Conservation (phyloP, 2,888 invertebrate species). For the Neria commutata region DNA sequence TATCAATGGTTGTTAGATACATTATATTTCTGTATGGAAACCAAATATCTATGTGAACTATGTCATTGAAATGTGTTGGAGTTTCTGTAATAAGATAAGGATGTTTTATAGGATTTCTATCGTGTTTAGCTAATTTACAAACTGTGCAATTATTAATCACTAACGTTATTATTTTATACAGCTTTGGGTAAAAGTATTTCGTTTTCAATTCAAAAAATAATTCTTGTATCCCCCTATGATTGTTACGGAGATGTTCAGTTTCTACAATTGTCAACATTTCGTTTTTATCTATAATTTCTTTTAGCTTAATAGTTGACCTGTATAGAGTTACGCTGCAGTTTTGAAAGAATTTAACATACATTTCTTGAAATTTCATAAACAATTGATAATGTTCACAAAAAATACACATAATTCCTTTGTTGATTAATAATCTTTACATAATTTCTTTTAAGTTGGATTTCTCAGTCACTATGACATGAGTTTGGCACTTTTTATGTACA, state of each 20-base stretch:
- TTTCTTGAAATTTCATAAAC: constrained; percentile 3
- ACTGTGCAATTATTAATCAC: not conserved
- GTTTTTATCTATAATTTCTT: not conserved
- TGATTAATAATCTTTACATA: not conserved
- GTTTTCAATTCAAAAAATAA: not conserved
- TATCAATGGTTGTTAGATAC: constrained; percentile 11
- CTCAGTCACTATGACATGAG: constrained; percentile 2
- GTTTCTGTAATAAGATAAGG: constrained; percentile 30
- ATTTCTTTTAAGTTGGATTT: not conserved
- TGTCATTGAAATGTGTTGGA: no score
- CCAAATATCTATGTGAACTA: no score
- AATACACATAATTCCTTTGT: constrained; percentile 13
- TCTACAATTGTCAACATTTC: not conserved
- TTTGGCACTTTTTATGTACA: not conserved
- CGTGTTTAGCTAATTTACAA: constrained; percentile 4
- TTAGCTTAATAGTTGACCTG: not conserved
- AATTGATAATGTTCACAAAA: not conserved
- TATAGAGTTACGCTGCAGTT: not conserved
- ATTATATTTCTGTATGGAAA: constrained; percentile 23
- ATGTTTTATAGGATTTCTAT: constrained; percentile 24
- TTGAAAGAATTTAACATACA: constrained; percentile 3
- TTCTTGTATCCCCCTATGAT: constrained; percentile 6
- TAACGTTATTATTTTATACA: not conserved
- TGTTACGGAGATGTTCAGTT: constrained; percentile 1
- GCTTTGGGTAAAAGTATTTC: constrained; percentile 1